Conservation (phyloP, 2,113 vertebrate genomes). For the Setophaga coronata region DNA sequence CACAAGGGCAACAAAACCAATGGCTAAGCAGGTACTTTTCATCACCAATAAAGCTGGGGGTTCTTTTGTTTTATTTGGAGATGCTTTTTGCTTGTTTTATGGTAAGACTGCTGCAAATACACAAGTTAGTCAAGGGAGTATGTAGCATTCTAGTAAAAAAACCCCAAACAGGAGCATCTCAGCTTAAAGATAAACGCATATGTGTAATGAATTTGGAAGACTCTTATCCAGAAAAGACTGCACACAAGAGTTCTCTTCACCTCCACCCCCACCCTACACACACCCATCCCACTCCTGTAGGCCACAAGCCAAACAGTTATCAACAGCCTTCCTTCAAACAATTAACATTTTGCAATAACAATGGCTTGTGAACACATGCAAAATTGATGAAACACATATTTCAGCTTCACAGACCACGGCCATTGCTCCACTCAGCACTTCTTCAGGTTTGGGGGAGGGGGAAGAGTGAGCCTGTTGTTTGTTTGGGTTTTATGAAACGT, state of each 20-base stretch:
- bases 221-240: neutral
- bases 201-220: neutral
- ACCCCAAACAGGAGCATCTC: neutral
- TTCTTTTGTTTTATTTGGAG: neutral
- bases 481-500: fast-evolving
- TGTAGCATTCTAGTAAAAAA: neutral
- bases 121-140: neutral
- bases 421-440: neutral
- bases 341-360: conserved; percentile 25
- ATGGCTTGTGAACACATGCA: neutral
- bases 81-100: neutral
- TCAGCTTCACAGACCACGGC: neutral
- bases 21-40: neutral
- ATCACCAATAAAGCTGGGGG: neutral
- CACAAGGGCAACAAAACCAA: neutral
- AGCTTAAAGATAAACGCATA: neutral
- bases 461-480: neutral
- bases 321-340: conserved; percentile 9
- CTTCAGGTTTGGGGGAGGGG: neutral
- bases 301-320: neutral
- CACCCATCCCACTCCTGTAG: neutral
- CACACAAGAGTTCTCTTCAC: neutral
- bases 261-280: neutral
- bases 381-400: neutral
- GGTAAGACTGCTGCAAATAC: neutral